Percentiles rank a stretch among this genome's conserved stretches.
Conservation (phyloP, 2,888 invertebrate species). For the Gerosis bhagava region DNA sequence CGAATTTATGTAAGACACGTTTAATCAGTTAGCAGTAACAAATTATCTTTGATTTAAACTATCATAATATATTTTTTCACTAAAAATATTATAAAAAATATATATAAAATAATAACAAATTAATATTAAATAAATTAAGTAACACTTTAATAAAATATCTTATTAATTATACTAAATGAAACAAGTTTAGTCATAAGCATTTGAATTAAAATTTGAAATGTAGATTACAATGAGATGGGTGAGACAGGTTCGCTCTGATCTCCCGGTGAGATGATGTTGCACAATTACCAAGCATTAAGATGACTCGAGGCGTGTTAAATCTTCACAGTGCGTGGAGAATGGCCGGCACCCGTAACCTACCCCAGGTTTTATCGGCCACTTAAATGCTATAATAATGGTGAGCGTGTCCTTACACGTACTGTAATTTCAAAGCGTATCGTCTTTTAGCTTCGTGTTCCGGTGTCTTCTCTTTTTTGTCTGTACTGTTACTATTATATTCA, state of each 20-base stretch:
- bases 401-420: slow-evolving; percentile 56
- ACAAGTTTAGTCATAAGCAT: neutral
- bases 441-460: slow-evolving; percentile 20
- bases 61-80: too few species aligned
- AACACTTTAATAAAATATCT: too few species aligned
- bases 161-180: neutral
- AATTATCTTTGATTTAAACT: too few species aligned
- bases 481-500: too few species aligned
- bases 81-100: too few species aligned
- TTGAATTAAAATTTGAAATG: neutral
- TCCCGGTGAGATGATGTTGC: slow-evolving; percentile 47
- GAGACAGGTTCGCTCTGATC: slow-evolving; percentile 28
- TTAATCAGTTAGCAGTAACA: too few species aligned
- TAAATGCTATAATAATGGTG: slow-evolving; percentile 63
- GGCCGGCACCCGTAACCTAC: slow-evolving; percentile 52
- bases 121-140: too few species aligned
- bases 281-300: slow-evolving; percentile 68
- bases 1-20: too few species aligned
- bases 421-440: slow-evolving; percentile 43
- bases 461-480: slow-evolving; percentile 30
- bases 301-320: slow-evolving; percentile 62
- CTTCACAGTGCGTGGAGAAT: slow-evolving; percentile 62
- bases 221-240: slow-evolving; percentile 39
- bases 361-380: slow-evolving; percentile 57
- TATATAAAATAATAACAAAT: too few species aligned